Conservation (phyloP, 2,888 invertebrate species). For the Furcula furcula region DNA sequence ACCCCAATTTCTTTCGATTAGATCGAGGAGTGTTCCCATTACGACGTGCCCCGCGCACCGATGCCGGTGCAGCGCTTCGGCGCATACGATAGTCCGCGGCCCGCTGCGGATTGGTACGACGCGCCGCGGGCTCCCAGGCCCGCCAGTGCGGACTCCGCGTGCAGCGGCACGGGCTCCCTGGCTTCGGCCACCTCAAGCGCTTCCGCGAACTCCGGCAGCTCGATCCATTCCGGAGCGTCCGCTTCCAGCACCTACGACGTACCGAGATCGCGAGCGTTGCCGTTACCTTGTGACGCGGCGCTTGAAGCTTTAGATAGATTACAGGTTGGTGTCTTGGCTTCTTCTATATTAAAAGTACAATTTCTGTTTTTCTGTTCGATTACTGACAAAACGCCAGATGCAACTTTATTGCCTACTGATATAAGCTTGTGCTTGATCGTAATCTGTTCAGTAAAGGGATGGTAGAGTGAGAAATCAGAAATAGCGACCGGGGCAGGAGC, state of each 20-base stretch:
- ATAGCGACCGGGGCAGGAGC: too few relatives aligned
- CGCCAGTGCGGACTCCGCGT: conserved; percentile 80
- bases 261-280: conserved; percentile 69
- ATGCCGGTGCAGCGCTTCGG: conserved; percentile 86
- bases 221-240: conserved; percentile 65
- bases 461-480: too few relatives aligned
- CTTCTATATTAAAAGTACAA: too few relatives aligned
- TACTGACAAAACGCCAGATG: too few relatives aligned
- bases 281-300: conserved; percentile 74
- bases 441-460: too few relatives aligned
- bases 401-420: too few relatives aligned
- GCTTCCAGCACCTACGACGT: conserved; percentile 77
- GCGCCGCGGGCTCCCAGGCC: conserved; percentile 74
- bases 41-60: conserved; percentile 75
- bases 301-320: conserved; percentile 73
- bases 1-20: conserved; percentile 23
- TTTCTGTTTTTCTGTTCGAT: too few relatives aligned
- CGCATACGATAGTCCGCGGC: conserved; percentile 83
- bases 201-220: conserved; percentile 74
- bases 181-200: conserved; percentile 75
- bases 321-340: conserved; percentile 77
- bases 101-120: conserved; percentile 71
- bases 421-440: too few relatives aligned
- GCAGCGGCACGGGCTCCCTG: conserved; percentile 78
- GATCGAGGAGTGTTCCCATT: conserved; percentile 77